These are phyloP conservation scores for Rhagophthalmus giganteus DNA, from an alignment of 2,888 invertebrate species.

Conservation along the genomic window DNA sequence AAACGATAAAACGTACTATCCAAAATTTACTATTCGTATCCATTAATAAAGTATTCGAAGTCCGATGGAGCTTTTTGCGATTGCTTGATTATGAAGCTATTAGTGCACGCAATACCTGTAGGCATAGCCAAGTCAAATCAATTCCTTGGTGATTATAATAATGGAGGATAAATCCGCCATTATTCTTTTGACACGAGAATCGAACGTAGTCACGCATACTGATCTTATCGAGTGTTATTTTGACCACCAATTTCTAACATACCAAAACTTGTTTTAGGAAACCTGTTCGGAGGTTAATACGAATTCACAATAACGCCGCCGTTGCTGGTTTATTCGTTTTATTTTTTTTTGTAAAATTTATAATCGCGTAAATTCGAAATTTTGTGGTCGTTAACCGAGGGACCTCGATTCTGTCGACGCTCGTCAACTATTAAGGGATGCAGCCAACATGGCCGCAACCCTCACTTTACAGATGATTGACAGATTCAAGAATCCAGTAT, in stretches of 20 bases:
- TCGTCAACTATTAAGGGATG: slow-evolving; percentile 51
- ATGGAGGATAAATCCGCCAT: slow-evolving; percentile 45
- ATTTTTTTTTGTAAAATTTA: neutral
- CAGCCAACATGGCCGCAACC: slow-evolving; percentile 51
- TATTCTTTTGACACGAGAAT: slow-evolving; percentile 51
- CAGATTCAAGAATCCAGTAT: slow-evolving; percentile 52
- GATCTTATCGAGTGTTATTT: slow-evolving; percentile 45
- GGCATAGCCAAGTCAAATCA: slow-evolving; percentile 33
- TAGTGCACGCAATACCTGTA: slow-evolving; percentile 17
- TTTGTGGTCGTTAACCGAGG: slow-evolving; percentile 37
- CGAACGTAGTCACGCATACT: slow-evolving; percentile 50
- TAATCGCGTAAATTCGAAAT: neutral
- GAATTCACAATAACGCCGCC: slow-evolving; percentile 14
- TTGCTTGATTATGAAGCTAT: slow-evolving; percentile 14
- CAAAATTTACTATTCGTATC: slow-evolving; percentile 1
- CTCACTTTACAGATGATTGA: slow-evolving; percentile 51
- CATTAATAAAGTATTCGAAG: slow-evolving; percentile 10
- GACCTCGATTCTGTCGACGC: slow-evolving; percentile 45
- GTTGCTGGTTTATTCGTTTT: slow-evolving; percentile 8
- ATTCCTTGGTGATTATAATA: slow-evolving; percentile 38
- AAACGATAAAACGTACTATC: slow-evolving; percentile 4
- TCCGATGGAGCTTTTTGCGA: slow-evolving; percentile 13
- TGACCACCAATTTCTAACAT: slow-evolving; percentile 35
- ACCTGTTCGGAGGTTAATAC: slow-evolving; percentile 22
- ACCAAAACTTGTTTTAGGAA: slow-evolving; percentile 35